These are phyloP conservation scores for Indri indri DNA, from an alignment of 2,113 vertebrate genomes.

Conservation along the genomic window DNA sequence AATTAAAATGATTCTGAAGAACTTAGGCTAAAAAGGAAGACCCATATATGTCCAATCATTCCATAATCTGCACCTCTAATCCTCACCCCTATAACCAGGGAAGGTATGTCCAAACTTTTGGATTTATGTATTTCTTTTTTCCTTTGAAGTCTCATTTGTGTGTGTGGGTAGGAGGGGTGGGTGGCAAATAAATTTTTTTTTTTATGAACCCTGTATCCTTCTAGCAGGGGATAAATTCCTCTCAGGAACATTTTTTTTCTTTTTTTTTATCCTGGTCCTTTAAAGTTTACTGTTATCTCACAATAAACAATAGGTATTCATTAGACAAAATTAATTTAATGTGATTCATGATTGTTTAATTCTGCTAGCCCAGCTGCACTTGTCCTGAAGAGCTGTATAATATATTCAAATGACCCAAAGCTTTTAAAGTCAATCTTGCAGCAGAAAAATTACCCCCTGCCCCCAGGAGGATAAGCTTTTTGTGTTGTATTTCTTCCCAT, in stretches of 20 bases:
- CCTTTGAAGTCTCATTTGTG: neutral
- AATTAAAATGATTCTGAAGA: neutral
- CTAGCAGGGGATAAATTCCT: slow-evolving; percentile 9
- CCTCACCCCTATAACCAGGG: neutral
- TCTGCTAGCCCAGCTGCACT: slow-evolving; percentile 31
- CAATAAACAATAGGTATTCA: slow-evolving; percentile 36
- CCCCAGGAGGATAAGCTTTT: slow-evolving; percentile 35
- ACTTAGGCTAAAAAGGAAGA: neutral
- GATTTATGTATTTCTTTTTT: neutral
- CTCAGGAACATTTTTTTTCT: neutral
- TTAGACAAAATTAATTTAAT: slow-evolving; percentile 37
- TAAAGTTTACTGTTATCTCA: slow-evolving; percentile 63
- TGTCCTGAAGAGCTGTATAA: slow-evolving; percentile 41
- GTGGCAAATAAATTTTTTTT: neutral
- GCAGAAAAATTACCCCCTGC: neutral
- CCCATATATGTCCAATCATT: neutral
- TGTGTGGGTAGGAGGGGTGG: neutral
- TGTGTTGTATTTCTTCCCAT: slow-evolving; percentile 32
- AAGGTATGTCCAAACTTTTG: neutral
- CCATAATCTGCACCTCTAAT: neutral
- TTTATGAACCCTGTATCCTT: neutral
- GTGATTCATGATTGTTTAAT: slow-evolving; percentile 57
- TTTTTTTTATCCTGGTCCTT: neutral
- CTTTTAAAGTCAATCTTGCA: slow-evolving; percentile 59
- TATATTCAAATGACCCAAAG: slow-evolving; percentile 62